Conservation (phyloP, 1,140 invertebrate species). For the Colletes gigas region DNA sequence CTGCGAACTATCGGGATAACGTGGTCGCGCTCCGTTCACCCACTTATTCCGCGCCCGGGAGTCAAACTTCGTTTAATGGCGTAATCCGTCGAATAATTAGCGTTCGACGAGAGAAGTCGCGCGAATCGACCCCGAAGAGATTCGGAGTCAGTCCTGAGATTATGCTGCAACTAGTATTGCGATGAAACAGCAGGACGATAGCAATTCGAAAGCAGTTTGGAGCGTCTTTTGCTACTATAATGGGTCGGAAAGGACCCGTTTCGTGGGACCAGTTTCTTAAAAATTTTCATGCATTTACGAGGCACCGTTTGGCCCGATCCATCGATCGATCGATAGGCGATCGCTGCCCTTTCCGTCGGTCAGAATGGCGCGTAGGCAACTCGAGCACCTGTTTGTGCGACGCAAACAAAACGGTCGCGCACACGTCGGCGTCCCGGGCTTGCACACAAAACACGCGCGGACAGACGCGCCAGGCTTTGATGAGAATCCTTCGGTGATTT, state of each 20-base stretch:
- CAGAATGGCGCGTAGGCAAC: conserved; percentile 42
- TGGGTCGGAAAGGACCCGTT: too few relatives aligned
- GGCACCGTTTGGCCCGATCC: too few relatives aligned
- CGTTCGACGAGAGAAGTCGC: conserved; percentile 10
- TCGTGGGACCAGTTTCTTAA: too few relatives aligned
- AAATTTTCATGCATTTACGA: too few relatives aligned
- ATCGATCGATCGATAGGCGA: conserved; percentile 38
- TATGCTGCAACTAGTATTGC: too few relatives aligned
- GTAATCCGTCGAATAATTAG: conserved; percentile 64
- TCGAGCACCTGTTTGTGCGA: conserved; percentile 69
- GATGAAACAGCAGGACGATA: too few relatives aligned
- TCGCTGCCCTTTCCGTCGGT: conserved; percentile 53
- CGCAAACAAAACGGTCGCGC: conserved; percentile 66
- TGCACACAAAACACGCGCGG: conserved; percentile 6
- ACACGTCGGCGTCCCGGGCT: conserved; percentile 7
- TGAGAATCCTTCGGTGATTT: conserved; percentile 44
- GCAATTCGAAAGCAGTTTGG: too few relatives aligned
- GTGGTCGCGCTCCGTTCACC: background rate
- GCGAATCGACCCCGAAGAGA: conserved; percentile 29
- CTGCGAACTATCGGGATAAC: conserved; percentile 53
- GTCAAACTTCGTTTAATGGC: conserved; percentile 55
- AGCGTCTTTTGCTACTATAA: too few relatives aligned
- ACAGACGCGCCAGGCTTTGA: conserved; percentile 25
- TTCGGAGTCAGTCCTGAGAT: background rate
- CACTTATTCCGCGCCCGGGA: conserved; percentile 19